These are phyloP conservation scores for Fissipunctia ypsillon DNA, from an alignment of 2,888 invertebrate genomes.

Conservation along the genomic window DNA sequence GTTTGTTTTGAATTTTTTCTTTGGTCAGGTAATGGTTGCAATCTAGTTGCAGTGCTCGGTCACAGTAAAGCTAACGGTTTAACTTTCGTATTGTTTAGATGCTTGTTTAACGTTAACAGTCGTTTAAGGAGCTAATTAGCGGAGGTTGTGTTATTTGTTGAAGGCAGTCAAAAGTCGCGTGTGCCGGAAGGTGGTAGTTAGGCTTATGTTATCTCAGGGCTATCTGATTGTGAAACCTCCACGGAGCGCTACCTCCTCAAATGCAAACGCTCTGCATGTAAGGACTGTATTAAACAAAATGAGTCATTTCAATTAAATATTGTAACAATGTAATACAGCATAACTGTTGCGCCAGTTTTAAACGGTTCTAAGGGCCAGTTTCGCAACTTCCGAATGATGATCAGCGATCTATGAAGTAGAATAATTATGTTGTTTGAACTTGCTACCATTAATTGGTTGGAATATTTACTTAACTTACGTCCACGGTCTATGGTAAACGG, in stretches of 20 bases:
- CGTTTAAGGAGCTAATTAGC: conserved; percentile 75
- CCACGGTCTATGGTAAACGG: not conserved
- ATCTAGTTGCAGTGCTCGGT: conserved; percentile 69
- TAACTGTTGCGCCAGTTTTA: conserved; percentile 50
- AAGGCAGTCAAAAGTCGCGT: conserved; percentile 82
- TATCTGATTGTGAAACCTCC: conserved; percentile 81
- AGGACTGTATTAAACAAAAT: conserved; percentile 56
- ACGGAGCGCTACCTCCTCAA: conserved; percentile 64
- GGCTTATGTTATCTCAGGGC: conserved; percentile 83
- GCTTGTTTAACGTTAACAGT: conserved; percentile 64
- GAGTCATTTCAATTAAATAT: conserved; percentile 62
- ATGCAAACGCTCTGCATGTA: conserved; percentile 50
- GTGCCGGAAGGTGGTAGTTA: conserved; percentile 85
- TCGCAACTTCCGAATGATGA: conserved; percentile 44
- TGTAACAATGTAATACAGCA: conserved; percentile 47
- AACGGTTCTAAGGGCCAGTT: conserved; percentile 54
- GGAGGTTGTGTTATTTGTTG: conserved; percentile 78
- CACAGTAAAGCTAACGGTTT: conserved; percentile 70
- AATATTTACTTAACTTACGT: conserved; percentile 4
- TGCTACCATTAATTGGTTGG: conserved; percentile 27
- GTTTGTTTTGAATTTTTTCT: conserved; percentile 79
- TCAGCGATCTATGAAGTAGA: conserved; percentile 56
- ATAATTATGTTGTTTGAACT: conserved; percentile 37
- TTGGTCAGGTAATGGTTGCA: conserved; percentile 77
- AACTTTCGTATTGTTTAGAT: conserved; percentile 65